Base-by-base conservation (phyloP, 2,888 invertebrate species). In the Agelastica alni region DNA sequence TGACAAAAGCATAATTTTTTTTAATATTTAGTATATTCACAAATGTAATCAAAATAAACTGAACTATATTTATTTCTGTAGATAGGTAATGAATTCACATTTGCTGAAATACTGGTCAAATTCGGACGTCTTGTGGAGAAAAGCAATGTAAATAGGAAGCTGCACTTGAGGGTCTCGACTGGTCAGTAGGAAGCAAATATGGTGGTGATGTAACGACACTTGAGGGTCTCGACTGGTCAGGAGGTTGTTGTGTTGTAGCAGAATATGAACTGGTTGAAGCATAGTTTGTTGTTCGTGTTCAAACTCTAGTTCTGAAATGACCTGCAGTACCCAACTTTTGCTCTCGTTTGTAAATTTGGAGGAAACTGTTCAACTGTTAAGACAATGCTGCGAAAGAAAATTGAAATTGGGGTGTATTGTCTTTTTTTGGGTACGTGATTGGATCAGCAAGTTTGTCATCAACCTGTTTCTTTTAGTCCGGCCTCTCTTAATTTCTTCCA, bases 341-440 rank as follows among this genome's bases (percentile, higher is more conserved):
- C 48, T 48, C 26, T 48, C 39, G 48, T 48, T 48, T 48, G 30
- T 48, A 48, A 28, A 39, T 48, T 30, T 48, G 41, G 48, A 48
- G 41, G 39, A 48, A 48, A 10, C 48, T 48, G 48, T 48, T 39
- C 37, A 37, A 48, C 48, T 41, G 30, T 48, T 48, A 48, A 48
- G 30, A 39, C 41, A 37, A 48, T 48, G 31, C 48, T 48, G 48
- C 39, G 48, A 48, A 48, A 48, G 39, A 48, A 48, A 30, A 48
- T 39, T 48, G 41, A 28, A 48, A 48, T 48, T 48, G 39, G 48
- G 22, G 28, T 39, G 28, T 5, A 26, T 18, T 48, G 39, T 16
- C 22, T 37, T 48, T 48, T 39, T 48, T 26, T 48, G 37, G 41
- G 22, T 48, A 41, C 18, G 28, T 7, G 22, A 30, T 48, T 13